Evolutionary conservation across 2,113 vertebrate genomes (phyloP).

Genomic region (Speoplatyrhinus poulsoni): DNA sequence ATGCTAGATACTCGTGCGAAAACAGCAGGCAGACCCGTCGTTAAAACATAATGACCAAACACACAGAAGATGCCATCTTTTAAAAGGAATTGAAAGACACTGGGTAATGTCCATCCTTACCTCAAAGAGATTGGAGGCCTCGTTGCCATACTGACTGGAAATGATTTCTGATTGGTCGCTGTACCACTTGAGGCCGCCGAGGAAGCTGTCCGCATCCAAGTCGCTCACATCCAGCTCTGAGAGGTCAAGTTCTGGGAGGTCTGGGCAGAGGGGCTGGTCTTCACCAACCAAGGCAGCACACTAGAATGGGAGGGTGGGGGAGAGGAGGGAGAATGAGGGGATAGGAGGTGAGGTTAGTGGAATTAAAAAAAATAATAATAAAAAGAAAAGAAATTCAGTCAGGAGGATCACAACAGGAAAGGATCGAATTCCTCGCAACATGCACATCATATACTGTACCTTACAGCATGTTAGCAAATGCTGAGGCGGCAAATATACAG

Average conservation of each 20-base stretch:
- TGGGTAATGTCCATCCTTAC: slow-evolving; percentile 73
- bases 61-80: neutral
- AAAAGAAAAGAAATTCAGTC: slow-evolving; percentile 3
- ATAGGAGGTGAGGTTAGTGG: neutral
- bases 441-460: slow-evolving; percentile 12
- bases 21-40: neutral
- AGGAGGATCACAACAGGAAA: slow-evolving; percentile 1
- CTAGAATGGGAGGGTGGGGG: slow-evolving; percentile 71
- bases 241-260: slow-evolving; percentile 98
- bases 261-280: slow-evolving; percentile 98
- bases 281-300: slow-evolving; percentile 99
- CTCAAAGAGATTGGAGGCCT: slow-evolving; percentile 95
- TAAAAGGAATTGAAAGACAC: neutral
- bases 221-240: slow-evolving; percentile 99
- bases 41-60: neutral
- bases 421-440: slow-evolving; percentile 2
- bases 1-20: neutral
- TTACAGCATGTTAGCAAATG: no score
- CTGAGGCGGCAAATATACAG: no score
- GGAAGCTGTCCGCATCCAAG: slow-evolving; percentile 94
- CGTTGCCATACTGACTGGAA: slow-evolving; percentile 96
- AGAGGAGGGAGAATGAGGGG: neutral
- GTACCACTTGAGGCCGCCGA: slow-evolving; percentile 99
- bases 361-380: no score
- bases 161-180: slow-evolving; percentile 99